These are phyloP conservation scores for Apamea anceps DNA, from an alignment of 2,888 invertebrate genomes.

Conservation along the genomic window DNA sequence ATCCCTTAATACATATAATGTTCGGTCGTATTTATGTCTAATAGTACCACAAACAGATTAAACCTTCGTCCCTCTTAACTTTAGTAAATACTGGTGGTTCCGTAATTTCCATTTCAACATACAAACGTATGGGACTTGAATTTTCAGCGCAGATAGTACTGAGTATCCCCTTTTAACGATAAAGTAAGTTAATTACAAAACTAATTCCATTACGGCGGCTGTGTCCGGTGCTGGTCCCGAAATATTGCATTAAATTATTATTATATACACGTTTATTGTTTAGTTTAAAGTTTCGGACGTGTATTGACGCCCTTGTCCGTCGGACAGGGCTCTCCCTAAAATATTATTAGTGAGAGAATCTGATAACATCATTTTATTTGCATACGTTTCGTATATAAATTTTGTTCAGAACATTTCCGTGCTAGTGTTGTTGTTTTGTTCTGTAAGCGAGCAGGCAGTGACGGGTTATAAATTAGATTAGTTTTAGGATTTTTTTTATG, in stretches of 20 bases:
- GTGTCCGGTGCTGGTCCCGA: constrained; percentile 69
- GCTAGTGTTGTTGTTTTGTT: constrained; percentile 6
- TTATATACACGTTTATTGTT: constrained; percentile 68
- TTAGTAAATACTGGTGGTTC: constrained; percentile 70
- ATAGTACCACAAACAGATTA: constrained; percentile 70
- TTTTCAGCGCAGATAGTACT: constrained; percentile 77
- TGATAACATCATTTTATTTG: constrained; percentile 58
- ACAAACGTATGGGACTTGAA: constrained; percentile 76
- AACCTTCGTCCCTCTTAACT: constrained; percentile 71
- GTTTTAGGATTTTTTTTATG: not conserved
- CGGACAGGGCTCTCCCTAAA: constrained; percentile 42
- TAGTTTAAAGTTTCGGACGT: constrained; percentile 61
- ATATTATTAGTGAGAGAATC: constrained; percentile 40
- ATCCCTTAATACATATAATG: constrained; percentile 66
- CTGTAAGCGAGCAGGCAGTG: not conserved
- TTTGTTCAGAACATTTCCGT: constrained; percentile 19
- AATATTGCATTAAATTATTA: constrained; percentile 73
- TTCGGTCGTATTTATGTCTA: constrained; percentile 67
- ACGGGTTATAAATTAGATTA: not conserved
- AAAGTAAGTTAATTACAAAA: constrained; percentile 83
- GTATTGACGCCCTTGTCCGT: constrained; percentile 56
- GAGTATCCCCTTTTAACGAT: constrained; percentile 79
- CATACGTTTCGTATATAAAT: constrained; percentile 24
- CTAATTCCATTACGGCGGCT: constrained; percentile 81
- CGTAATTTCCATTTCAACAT: constrained; percentile 68